These are phyloP conservation scores for Trinorchestia longiramus DNA, from an alignment of 1,140 invertebrate species.

Conservation along the genomic window DNA sequence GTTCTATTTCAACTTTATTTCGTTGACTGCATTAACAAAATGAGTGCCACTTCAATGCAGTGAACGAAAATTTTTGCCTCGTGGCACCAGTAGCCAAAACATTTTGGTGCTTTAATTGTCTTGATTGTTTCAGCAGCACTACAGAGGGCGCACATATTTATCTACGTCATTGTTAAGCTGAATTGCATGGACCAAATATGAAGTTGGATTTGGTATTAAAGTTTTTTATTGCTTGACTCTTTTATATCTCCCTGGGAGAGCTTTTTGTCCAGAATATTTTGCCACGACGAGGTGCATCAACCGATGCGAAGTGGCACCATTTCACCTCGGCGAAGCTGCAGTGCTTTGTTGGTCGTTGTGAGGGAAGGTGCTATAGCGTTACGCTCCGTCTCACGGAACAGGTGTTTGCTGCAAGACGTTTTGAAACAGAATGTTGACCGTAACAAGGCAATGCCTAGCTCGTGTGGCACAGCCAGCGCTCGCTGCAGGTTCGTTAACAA, in stretches of 20 bases:
- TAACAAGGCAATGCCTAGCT: background rate
- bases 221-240: background rate
- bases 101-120: background rate
- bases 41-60: conserved; percentile 9
- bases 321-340: background rate
- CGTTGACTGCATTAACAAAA: too few relatives aligned
- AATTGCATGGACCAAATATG: background rate
- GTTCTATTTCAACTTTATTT: too few relatives aligned
- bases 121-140: background rate
- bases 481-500: background rate
- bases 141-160: background rate
- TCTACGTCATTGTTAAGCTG: background rate
- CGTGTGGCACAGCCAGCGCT: background rate
- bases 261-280: too few relatives aligned
- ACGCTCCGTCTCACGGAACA: background rate
- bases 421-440: background rate
- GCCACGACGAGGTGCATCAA: too few relatives aligned
- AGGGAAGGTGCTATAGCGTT: background rate
- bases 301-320: too few relatives aligned
- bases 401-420: background rate
- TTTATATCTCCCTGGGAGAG: too few relatives aligned
- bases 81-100: background rate
- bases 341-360: background rate
- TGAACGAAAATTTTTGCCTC: background rate
- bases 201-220: background rate